Conservation (phyloP, 1,140 invertebrate genomes). For the Drosophila lowei region DNA sequence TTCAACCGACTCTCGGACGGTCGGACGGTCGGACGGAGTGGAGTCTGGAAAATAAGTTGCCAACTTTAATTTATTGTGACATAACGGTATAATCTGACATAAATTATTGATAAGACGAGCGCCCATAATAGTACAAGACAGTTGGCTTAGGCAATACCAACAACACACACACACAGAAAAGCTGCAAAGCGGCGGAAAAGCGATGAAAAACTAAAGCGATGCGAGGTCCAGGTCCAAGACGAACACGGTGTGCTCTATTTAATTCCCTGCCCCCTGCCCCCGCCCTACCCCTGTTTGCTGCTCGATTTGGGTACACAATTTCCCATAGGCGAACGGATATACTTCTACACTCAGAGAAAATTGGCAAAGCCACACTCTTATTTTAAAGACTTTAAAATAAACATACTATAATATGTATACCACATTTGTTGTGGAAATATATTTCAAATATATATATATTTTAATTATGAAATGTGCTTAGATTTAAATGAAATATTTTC, state of each 20-base stretch:
- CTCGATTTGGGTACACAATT: too few species aligned
- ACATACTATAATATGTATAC: too few species aligned
- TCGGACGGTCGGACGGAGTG: slow-evolving; percentile 11
- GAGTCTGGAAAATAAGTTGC: slow-evolving; percentile 81
- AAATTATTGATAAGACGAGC: slow-evolving; percentile 82
- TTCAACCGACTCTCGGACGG: background rate
- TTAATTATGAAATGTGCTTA: too few species aligned
- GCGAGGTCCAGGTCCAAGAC: slow-evolving; percentile 6
- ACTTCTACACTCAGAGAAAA: too few species aligned
- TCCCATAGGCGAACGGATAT: too few species aligned
- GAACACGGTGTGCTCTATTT: slow-evolving; percentile 16
- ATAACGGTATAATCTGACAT: slow-evolving; percentile 83
- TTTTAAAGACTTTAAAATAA: too few species aligned
- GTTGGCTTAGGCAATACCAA: slow-evolving; percentile 69
- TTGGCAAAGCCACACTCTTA: too few species aligned
- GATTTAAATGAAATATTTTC: too few species aligned
- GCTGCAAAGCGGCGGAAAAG: background rate
- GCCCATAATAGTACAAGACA: slow-evolving; percentile 81
- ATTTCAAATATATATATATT: too few species aligned
- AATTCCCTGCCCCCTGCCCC: too few species aligned
- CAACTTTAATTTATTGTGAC: slow-evolving; percentile 83
- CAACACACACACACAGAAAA: slow-evolving; percentile 1
- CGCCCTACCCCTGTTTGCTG: too few species aligned
- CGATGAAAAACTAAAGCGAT: slow-evolving; percentile 43
- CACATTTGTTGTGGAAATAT: too few species aligned